Evolutionary conservation across 2,797 vertebrate genomes (phyloP), one percentile per base, ranked within the genome.

Genomic region (Odontamblyopus rebecca): DNA sequence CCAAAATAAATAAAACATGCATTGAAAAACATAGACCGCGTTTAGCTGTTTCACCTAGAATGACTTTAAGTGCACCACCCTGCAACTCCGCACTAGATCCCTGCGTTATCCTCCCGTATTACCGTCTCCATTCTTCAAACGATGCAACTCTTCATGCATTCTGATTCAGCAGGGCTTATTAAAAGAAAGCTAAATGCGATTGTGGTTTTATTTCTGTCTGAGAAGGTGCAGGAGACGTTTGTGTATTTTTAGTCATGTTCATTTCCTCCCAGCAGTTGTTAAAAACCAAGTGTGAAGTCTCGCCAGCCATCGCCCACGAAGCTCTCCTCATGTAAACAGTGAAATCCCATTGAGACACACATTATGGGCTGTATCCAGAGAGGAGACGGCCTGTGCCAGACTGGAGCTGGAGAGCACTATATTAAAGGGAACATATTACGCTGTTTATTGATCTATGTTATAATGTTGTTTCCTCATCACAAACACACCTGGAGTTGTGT

Each of bases 161-260:
- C 16, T 51, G 9, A 44, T 50, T 59, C 18, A 1, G 19, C 9
- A 8, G 18, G n/a, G 15, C 12, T 13, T 44, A 23, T 63, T 41
- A 63, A 32, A 32, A 61, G n/a, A 48, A 2, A 48, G 23, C 5
- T 6, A 26, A 7, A 41, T 57, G 2, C 1, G 54, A 57, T 57
- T 26, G 23, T 26, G 23, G 5, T 27, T 64, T 27, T 27, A 44
- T 27, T 16, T 5, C 23, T 44, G 38, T 23, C 35, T 16, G 38
- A 5, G 35, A 74, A 51, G 60, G 19, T 56, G 44, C 44, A 15
- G 44, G 35, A 38, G 35, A 38, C 35, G 2, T 38, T 38, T 38
- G 35, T 32, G 75, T 79, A 72, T 80, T 75, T 84, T 63, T 38
- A 54, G 62, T 61, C 7, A 11, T 18, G 56, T 71, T 75, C 38